phyloP scores from a whole-genome alignment of 2,797 vertebrate species.

The Orientallactaga sibirica region DNA sequence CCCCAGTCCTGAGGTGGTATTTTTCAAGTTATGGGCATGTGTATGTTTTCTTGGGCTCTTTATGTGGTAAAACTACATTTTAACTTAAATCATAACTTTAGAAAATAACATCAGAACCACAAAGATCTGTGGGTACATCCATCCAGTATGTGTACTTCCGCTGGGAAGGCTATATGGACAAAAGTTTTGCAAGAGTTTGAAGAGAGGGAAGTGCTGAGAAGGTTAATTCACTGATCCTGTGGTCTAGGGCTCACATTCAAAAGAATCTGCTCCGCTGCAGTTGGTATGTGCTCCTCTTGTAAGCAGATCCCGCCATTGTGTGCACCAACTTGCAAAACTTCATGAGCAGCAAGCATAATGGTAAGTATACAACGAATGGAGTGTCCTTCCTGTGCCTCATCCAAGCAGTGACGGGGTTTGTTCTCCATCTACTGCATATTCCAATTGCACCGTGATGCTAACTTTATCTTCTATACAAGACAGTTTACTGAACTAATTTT shows the following conservation, averaged over 20 bases:
- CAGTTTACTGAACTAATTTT: conserved; percentile 11
- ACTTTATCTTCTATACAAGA: not conserved
- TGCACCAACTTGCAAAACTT: conserved; percentile 37
- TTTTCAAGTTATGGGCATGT: conserved; percentile 14
- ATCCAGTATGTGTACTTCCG: not conserved
- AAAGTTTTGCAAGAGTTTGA: conserved; percentile 61
- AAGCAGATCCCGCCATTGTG: not conserved
- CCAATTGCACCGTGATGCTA: not conserved
- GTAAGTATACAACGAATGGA: not conserved
- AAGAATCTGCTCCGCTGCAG: conserved; percentile 12
- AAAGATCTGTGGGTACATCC: not conserved
- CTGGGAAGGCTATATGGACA: not conserved
- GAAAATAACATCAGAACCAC: conserved; percentile 22
- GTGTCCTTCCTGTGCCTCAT: not conserved
- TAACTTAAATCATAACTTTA: conserved; percentile 26
- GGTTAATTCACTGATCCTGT: conserved; percentile 40
- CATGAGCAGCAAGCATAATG: not conserved
- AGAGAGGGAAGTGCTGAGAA: conserved; percentile 60
- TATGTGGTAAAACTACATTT: not conserved
- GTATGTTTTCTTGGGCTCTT: not conserved
- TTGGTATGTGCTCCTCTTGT: not conserved
- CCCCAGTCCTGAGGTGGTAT: not conserved
- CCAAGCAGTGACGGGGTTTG: not conserved
- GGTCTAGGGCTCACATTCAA: conserved; percentile 61
- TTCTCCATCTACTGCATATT: not conserved